phyloP scores from a whole-genome alignment of 2,797 vertebrate genomes.

The Hippopotamyrus pictus region DNA sequence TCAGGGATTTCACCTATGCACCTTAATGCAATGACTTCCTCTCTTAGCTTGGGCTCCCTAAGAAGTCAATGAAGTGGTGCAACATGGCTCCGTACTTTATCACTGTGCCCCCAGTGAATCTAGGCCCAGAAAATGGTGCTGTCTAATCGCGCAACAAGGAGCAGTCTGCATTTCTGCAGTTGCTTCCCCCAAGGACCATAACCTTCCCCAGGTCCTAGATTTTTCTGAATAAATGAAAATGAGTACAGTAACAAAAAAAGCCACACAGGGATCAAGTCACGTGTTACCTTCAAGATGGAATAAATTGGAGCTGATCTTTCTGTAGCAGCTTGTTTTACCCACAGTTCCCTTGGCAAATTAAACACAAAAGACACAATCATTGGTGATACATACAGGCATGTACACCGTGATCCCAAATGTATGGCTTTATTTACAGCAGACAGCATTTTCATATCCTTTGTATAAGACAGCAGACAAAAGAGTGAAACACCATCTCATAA shows the following conservation, averaged over 20 bases:
- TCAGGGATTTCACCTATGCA: not conserved
- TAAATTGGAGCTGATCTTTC: constrained; percentile 12
- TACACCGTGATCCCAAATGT: not conserved
- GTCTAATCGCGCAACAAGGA: not conserved
- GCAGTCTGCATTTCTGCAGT: not conserved
- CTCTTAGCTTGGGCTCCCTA: not conserved
- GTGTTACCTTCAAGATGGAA: not conserved
- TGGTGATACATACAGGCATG: not conserved
- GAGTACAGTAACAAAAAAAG: not conserved
- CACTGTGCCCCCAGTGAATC: not conserved
- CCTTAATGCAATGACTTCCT: not conserved
- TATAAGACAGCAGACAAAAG: not conserved
- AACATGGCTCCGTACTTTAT: not conserved
- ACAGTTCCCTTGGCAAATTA: constrained; percentile 8
- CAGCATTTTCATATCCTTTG: not conserved
- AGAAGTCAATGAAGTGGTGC: not conserved
- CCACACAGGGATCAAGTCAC: not conserved
- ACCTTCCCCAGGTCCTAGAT: not conserved
- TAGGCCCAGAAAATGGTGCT: not conserved
- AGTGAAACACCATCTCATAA: not conserved
- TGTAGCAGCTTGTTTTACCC: not conserved
- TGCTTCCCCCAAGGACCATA: not conserved
- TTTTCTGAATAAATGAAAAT: constrained; percentile 1
- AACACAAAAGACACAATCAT: not conserved
- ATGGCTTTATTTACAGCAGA: not conserved